Conservation (phyloP, 2,797 vertebrate species). For the Tragelaphus oryx region DNA sequence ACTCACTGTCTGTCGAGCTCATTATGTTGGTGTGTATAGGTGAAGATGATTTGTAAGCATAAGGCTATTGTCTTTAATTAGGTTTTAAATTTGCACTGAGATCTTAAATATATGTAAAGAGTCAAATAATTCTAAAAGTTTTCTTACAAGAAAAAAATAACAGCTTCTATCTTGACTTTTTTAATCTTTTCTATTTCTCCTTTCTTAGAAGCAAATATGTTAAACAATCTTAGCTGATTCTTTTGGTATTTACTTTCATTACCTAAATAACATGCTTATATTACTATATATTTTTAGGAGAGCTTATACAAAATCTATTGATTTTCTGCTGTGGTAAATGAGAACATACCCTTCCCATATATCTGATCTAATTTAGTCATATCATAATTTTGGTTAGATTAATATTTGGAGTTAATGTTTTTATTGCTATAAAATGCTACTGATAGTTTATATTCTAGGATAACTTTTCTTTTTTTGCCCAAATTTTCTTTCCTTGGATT, state of each 20-base stretch:
- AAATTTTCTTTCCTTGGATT: not conserved
- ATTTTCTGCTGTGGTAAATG: not conserved
- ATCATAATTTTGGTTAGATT: not conserved
- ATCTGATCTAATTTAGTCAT: not conserved
- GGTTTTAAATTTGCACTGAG: not conserved
- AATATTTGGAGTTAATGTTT: not conserved
- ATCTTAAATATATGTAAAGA: not conserved
- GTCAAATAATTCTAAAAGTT: not conserved
- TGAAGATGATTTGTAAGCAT: not conserved
- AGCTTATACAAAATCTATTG: not conserved
- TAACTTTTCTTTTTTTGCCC: not conserved
- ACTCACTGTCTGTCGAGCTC: not conserved
- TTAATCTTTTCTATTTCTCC: not conserved
- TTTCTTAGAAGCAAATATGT: not conserved
- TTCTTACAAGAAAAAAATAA: not conserved
- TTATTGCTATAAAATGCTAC: not conserved
- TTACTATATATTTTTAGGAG: not conserved
- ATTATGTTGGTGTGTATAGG: not conserved
- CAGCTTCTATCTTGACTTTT: not conserved
- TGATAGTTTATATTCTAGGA: not conserved
- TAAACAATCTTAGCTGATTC: not conserved
- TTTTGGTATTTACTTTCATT: not conserved
- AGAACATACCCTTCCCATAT: not conserved
- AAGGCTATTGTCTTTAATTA: not conserved
- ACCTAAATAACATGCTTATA: not conserved